Base-by-base conservation (phyloP, 2,797 vertebrate genomes). In the Gymnocypris eckloni region DNA sequence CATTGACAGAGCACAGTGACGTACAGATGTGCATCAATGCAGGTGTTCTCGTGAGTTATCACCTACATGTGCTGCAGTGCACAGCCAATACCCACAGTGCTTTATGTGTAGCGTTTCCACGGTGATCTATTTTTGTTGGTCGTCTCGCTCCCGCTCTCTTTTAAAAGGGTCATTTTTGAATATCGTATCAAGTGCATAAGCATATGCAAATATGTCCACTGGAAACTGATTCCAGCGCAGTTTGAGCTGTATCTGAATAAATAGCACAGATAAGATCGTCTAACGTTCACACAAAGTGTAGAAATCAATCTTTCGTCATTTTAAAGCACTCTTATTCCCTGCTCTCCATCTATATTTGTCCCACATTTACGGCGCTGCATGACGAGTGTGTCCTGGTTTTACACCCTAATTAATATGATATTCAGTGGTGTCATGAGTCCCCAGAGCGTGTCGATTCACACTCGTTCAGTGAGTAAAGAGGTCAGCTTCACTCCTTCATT, bases 21-120 rank as follows among this genome's bases (percentile, higher is more conserved):
- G 16, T 71, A 59, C 69, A 82, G 54, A 73, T 41, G 52, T 33
- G 25, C 52, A 73, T n/a, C 5, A 64, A 16, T 82, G 54, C 81
- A 83, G 81, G 41, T 64, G 54, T 73, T 73, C 66, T 73, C 4
- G 22, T 45, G 18, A 64, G 7, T 33, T 81, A 69, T 83, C 84
- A 67, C 59, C 28, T 48, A 15, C 41, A 48, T 77, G 22, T 39
- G 45, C 81, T 56, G 66, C 50, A 79, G 43, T 22, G 41, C 20
- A 6, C 70, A 73, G 59, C 71, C 67, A 80, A 90, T 92, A 92
- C 88, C 87, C 91, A 90, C 90, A 25, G 90, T 92, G 93, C 94
- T 90, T 93, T 92, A 94, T 95, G 94, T 94, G 93, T 95, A 94
- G 92, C 90, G 94, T 96, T 96, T 92, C 95, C 95, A 96, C 96